Evolutionary conservation across 2,113 vertebrate genomes (phyloP).

Genomic region (Rhinoderma darwinii): DNA sequence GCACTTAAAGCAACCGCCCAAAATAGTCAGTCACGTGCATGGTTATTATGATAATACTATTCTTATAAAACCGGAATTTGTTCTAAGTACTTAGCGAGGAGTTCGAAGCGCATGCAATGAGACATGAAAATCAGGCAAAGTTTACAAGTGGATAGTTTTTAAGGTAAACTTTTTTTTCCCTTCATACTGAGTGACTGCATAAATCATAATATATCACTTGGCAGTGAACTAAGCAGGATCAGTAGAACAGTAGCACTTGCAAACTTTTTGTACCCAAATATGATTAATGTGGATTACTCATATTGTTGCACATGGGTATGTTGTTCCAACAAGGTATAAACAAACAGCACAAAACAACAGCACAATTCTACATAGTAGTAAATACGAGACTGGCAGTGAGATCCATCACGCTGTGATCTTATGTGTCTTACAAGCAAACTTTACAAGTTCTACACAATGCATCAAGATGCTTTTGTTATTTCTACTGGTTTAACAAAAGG

Average conservation of each 20-base stretch:
- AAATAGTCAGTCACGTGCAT: slow-evolving; percentile 56
- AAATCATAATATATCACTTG: slow-evolving; percentile 26
- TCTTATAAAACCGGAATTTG: slow-evolving; percentile 39
- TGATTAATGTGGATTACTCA: slow-evolving; percentile 35
- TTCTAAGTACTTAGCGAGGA: slow-evolving; percentile 20
- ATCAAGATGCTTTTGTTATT: neutral
- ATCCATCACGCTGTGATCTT: slow-evolving; percentile 40
- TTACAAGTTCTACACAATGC: neutral
- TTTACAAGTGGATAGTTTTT: slow-evolving; percentile 25
- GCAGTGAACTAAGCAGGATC: slow-evolving; percentile 8
- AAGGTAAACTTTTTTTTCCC: slow-evolving; percentile 9
- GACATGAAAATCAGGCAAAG: slow-evolving; percentile 30
- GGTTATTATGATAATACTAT: slow-evolving; percentile 54
- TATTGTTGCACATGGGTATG: slow-evolving; percentile 27
- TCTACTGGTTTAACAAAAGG: slow-evolving; percentile 3
- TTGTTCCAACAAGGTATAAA: slow-evolving; percentile 17
- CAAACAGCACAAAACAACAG: neutral
- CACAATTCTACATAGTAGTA: neutral
- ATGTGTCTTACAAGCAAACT: slow-evolving; percentile 29
- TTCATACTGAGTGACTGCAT: slow-evolving; percentile 42
- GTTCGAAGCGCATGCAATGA: slow-evolving; percentile 22
- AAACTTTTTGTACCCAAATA: slow-evolving; percentile 13
- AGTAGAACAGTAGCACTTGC: slow-evolving; percentile 6
- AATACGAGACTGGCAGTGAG: slow-evolving; percentile 21
- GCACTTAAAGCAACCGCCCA: slow-evolving; percentile 55